Conservation (phyloP, 2,888 invertebrate species). For the Cistogaster globosa region DNA sequence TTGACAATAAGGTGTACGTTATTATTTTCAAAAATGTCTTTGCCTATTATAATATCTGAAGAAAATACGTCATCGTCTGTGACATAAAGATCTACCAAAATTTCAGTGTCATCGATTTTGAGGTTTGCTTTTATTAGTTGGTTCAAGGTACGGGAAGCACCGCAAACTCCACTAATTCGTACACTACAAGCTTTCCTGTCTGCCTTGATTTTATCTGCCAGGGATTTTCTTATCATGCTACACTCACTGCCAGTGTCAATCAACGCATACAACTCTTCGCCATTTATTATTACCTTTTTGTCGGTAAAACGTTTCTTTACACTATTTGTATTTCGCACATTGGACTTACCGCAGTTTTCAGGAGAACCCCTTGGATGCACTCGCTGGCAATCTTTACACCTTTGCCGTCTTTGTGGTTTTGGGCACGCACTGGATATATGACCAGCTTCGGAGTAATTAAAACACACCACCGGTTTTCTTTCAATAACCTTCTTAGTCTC, state of each 20-base stretch:
- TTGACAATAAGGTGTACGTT: background rate
- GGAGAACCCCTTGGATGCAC: constrained; percentile 5
- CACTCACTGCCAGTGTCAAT: constrained; percentile 7
- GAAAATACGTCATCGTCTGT: constrained; percentile 53
- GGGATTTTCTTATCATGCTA: background rate
- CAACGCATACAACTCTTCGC: no score
- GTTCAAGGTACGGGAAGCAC: background rate
- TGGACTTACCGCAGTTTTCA: constrained; percentile 27
- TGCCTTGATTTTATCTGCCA: background rate
- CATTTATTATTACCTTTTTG: no score
- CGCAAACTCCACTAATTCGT: background rate
- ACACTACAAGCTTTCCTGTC: background rate
- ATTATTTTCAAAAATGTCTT: constrained; percentile 41
- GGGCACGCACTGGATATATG: background rate
- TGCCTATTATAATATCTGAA: constrained; percentile 47
- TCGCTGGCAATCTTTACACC: constrained; percentile 20
- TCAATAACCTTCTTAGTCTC: no score
- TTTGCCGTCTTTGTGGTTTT: background rate
- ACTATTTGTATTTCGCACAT: no score
- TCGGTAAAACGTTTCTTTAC: no score
- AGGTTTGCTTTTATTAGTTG: background rate
- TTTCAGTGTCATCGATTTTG: constrained; percentile 21
- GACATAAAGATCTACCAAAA: constrained; percentile 28
- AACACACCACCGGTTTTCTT: no score
- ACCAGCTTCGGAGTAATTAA: no score